Evolutionary conservation across 2,888 invertebrate species (phyloP).

Genomic region (Acleris sparsana): DNA sequence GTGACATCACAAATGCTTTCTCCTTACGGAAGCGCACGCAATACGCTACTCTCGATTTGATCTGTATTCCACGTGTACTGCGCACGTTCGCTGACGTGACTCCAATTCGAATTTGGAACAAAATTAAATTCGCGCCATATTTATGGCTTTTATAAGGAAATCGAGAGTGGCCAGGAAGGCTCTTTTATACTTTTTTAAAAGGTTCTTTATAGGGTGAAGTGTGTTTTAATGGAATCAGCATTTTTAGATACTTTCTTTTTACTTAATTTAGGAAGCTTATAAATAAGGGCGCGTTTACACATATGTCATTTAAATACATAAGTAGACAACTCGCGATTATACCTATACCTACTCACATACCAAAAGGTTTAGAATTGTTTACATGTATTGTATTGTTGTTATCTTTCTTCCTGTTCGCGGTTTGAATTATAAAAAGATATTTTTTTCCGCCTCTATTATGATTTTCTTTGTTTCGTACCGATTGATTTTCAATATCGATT

Average conservation of each 20-base stretch:
- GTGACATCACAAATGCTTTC: slow-evolving; percentile 34
- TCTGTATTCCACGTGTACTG: slow-evolving; percentile 60
- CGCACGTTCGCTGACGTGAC: slow-evolving; percentile 78
- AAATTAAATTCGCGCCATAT: slow-evolving; percentile 79
- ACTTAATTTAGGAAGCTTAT: neutral
- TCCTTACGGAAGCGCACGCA: slow-evolving; percentile 33
- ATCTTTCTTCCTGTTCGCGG: too few species aligned
- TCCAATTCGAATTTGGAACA: slow-evolving; percentile 76
- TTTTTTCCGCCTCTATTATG: too few species aligned
- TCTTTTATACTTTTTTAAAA: slow-evolving; percentile 42
- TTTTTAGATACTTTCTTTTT: slow-evolving; percentile 4
- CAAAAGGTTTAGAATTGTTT: too few species aligned
- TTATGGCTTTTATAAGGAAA: slow-evolving; percentile 74
- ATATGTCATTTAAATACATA: too few species aligned
- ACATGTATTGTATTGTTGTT: too few species aligned
- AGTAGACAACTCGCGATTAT: too few species aligned
- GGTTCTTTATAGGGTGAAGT: slow-evolving; percentile 7
- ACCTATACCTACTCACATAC: too few species aligned
- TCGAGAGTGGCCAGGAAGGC: slow-evolving; percentile 58
- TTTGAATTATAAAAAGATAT: too few species aligned
- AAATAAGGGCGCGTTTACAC: too few species aligned
- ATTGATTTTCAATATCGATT: too few species aligned
- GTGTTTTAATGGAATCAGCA: slow-evolving; percentile 7
- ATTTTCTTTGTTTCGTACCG: too few species aligned
- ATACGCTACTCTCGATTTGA: slow-evolving; percentile 52